These are phyloP conservation scores for Anniella stebbinsi DNA, from an alignment of 2,797 vertebrate species.

Conservation along the genomic window DNA sequence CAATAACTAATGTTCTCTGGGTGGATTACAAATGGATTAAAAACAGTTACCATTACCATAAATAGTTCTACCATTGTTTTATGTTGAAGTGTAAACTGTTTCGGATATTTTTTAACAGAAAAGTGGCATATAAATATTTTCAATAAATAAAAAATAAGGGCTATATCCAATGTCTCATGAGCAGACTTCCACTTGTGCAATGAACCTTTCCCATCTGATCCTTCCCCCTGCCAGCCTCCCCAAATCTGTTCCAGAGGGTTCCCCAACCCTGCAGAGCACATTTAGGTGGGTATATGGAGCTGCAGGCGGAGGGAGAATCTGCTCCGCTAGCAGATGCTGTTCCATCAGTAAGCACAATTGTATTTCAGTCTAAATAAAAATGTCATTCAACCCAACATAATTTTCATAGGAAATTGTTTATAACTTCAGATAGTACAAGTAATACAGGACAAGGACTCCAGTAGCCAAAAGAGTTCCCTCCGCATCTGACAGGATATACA, in stretches of 20 bases:
- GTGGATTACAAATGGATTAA: too few species aligned
- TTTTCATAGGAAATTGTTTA: background rate
- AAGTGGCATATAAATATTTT: background rate
- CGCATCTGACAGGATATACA: background rate
- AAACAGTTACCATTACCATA: too few species aligned
- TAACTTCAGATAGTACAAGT: background rate
- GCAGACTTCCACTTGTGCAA: background rate
- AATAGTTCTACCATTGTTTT: background rate
- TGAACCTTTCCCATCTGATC: background rate
- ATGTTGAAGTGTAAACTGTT: background rate
- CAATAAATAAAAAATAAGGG: background rate
- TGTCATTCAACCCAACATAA: background rate
- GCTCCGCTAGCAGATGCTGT: too few species aligned
- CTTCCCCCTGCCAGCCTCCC: background rate
- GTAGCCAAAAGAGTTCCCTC: background rate
- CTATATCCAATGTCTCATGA: background rate
- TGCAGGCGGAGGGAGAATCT: too few species aligned
- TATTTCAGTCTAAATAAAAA: background rate
- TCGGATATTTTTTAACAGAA: background rate
- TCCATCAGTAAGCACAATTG: too few species aligned
- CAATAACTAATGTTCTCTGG: too few species aligned
- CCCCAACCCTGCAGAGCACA: background rate
- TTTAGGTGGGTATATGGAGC: background rate
- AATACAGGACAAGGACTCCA: background rate
- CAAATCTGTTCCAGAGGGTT: background rate